A percentile compares a stretch with the other conserved stretches of the same genome.
Evolutionary conservation across 2,113 vertebrate genomes (phyloP).

Genomic region (Plecotus auritus): DNA sequence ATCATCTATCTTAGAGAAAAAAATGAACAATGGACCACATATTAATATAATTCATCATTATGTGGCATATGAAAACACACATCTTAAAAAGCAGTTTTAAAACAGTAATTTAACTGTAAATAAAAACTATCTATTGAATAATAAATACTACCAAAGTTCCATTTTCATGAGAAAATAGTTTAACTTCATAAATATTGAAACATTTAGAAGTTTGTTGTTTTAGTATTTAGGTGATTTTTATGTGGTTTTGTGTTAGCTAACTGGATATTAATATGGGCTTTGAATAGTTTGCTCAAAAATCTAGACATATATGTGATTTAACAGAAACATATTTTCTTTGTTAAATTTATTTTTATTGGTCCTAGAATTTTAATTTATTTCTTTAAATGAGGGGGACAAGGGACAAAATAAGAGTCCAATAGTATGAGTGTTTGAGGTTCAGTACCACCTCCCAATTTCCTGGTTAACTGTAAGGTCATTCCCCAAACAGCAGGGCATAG

Average conservation of each 20-base stretch:
- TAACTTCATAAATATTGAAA: conserved; percentile 38
- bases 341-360: conserved; percentile 30
- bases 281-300: conserved; percentile 26
- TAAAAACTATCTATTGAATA: conserved; percentile 49
- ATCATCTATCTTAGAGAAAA: conserved; percentile 33
- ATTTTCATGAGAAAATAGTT: conserved; percentile 56
- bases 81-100: conserved; percentile 62
- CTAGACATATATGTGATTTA: conserved; percentile 46
- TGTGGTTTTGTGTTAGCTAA: not conserved
- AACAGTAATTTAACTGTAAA: conserved; percentile 53
- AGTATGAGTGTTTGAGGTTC: conserved; percentile 67
- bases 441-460: conserved; percentile 74
- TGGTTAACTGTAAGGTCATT: conserved; percentile 78
- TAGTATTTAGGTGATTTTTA: conserved; percentile 42
- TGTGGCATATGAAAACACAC: conserved; percentile 42
- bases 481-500: conserved; percentile 80
- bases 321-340: conserved; percentile 40
- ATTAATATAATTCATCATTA: conserved; percentile 68
- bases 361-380: conserved; percentile 28
- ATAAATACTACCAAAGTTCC: conserved; percentile 19
- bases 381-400: not conserved
- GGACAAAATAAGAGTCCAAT: conserved; percentile 20
- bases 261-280: conserved; percentile 26
- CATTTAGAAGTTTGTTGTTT: conserved; percentile 35
- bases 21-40: conserved; percentile 36